Conservation (phyloP, 2,888 invertebrate genomes). For the Merodon equestris region DNA sequence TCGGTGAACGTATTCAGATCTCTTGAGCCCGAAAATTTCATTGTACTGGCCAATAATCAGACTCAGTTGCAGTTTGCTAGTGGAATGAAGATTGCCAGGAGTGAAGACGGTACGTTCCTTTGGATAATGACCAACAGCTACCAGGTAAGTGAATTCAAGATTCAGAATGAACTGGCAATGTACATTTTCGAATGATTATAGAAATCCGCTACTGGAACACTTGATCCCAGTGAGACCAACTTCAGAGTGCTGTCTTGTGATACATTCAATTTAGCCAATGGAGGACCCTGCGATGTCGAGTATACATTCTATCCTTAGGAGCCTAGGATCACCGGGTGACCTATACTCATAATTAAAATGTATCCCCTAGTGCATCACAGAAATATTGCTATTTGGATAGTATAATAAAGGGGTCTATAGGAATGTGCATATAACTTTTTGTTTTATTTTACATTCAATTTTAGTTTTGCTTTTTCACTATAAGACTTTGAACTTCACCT, state of each 20-base stretch:
- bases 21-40: slow-evolving; percentile 80
- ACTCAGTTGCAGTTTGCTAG: slow-evolving; percentile 85
- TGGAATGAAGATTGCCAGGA: slow-evolving; percentile 85
- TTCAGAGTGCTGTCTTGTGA: slow-evolving; percentile 73
- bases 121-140: slow-evolving; percentile 85
- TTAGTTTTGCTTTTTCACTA: too few relatives aligned
- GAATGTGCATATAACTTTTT: too few relatives aligned
- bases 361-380: too few relatives aligned
- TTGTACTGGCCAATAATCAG: slow-evolving; percentile 80
- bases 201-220: slow-evolving; percentile 78
- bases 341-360: too few relatives aligned
- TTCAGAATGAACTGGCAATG: background rate
- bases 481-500: too few relatives aligned
- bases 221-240: slow-evolving; percentile 78
- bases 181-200: background rate
- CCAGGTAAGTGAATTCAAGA: slow-evolving; percentile 78
- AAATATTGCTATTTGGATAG: too few relatives aligned
- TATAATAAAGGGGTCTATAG: too few relatives aligned
- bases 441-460: too few relatives aligned
- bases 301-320: too few relatives aligned
- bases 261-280: slow-evolving; percentile 69
- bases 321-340: too few relatives aligned
- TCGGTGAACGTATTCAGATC: slow-evolving; percentile 87
- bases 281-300: slow-evolving; percentile 70
- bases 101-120: slow-evolving; percentile 79